Evolutionary conservation across 2,797 vertebrate species (phyloP).

Genomic region (Nannoperca obscura): DNA sequence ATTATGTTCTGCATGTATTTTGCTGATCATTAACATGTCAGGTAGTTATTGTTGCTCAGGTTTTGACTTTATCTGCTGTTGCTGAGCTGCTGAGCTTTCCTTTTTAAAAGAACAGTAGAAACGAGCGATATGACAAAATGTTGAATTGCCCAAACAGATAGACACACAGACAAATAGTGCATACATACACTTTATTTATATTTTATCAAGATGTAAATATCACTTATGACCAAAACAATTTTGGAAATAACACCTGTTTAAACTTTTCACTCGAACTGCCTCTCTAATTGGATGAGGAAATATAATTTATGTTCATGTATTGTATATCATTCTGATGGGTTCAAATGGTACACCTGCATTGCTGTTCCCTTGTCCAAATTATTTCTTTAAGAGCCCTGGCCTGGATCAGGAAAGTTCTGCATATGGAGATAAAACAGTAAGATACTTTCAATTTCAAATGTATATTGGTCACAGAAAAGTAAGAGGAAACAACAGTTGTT

Average conservation of each 20-base stretch:
- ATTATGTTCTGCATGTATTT: background rate
- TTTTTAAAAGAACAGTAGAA: background rate
- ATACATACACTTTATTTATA: background rate
- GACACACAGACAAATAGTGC: background rate
- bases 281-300: slow-evolving; percentile 22
- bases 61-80: slow-evolving; percentile 15
- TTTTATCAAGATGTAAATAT: background rate
- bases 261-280: background rate
- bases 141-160: background rate
- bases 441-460: slow-evolving; percentile 72
- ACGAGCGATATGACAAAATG: background rate
- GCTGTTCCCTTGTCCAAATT: slow-evolving; percentile 78
- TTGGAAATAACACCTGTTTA: slow-evolving; percentile 1
- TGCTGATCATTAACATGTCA: slow-evolving; percentile 25
- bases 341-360: slow-evolving; percentile 69
- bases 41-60: background rate
- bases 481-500: background rate
- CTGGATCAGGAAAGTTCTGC: slow-evolving; percentile 83
- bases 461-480: slow-evolving; percentile 14
- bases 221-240: background rate
- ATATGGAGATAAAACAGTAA: slow-evolving; percentile 87
- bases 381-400: slow-evolving; percentile 83
- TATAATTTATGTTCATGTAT: slow-evolving; percentile 22
- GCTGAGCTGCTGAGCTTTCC: slow-evolving; percentile 17
- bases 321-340: slow-evolving; percentile 54